phyloP scores from a whole-genome alignment of 2,797 vertebrate genomes.

The Mormyrus proboscirostris region DNA sequence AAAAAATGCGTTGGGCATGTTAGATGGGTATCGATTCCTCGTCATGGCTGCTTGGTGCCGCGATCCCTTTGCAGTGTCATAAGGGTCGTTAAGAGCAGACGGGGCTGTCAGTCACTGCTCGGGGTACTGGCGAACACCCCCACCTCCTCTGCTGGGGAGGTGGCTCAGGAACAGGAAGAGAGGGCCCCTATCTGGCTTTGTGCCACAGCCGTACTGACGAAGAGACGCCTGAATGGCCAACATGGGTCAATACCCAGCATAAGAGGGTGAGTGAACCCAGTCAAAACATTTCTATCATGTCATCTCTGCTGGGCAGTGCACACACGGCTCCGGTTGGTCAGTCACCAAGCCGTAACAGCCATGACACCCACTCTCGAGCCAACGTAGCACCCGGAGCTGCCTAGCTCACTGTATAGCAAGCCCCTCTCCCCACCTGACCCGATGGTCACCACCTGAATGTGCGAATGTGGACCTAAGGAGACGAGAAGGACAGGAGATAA shows the following conservation, averaged over 20 bases:
- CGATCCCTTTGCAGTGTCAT: neutral
- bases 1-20: neutral
- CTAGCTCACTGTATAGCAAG: neutral
- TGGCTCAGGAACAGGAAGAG: neutral
- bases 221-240: neutral
- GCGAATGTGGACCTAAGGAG: neutral
- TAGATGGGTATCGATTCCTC: neutral
- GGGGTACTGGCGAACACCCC: neutral
- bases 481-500: neutral
- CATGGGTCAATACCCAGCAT: neutral
- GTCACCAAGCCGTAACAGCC: neutral
- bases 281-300: neutral
- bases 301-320: neutral
- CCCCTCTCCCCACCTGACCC: neutral
- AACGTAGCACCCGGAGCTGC: neutral
- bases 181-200: neutral
- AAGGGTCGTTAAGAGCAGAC: neutral
- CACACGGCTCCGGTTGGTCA: neutral
- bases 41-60: constrained; percentile 1
- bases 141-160: neutral
- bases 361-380: neutral
- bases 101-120: constrained; percentile 4
- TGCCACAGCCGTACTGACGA: neutral
- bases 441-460: neutral
- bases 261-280: neutral